Conservation (phyloP, 2,113 vertebrate genomes). For the Paramormyrops kingsleyae region DNA sequence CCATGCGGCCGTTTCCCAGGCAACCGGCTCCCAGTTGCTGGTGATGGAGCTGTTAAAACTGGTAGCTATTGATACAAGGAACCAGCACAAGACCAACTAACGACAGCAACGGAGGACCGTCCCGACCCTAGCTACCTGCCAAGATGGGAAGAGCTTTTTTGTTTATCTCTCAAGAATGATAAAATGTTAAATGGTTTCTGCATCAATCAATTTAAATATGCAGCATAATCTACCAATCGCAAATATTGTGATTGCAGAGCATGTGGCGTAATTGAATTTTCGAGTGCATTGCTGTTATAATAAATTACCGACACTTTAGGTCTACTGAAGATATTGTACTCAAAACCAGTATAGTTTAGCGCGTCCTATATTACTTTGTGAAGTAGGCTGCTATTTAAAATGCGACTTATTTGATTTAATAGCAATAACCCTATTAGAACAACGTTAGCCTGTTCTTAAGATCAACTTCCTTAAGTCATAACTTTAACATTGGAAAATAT, state of each 20-base stretch:
- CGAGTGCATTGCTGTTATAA: neutral
- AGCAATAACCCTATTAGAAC: neutral
- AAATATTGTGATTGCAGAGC: neutral
- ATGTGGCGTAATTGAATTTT: neutral
- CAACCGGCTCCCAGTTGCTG: constrained; percentile 81
- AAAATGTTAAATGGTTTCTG: neutral
- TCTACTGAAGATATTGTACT: neutral
- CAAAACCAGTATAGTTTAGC: neutral
- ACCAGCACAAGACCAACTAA: constrained; percentile 50
- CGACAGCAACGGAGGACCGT: constrained; percentile 44
- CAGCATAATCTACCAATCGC: neutral
- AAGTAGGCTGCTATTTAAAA: neutral
- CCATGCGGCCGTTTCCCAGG: constrained; percentile 98
- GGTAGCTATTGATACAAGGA: constrained; percentile 54
- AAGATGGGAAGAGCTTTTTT: neutral
- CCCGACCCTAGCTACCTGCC: neutral
- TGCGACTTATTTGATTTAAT: neutral
- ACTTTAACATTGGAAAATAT: neutral
- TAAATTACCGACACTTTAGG: neutral
- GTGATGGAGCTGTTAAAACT: constrained; percentile 65
- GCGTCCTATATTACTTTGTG: neutral
- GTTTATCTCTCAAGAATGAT: neutral
- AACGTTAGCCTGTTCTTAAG: neutral
- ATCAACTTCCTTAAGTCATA: neutral
- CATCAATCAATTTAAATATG: neutral